Conservation (phyloP, 2,888 invertebrate species). For the Sacculina carcini region DNA sequence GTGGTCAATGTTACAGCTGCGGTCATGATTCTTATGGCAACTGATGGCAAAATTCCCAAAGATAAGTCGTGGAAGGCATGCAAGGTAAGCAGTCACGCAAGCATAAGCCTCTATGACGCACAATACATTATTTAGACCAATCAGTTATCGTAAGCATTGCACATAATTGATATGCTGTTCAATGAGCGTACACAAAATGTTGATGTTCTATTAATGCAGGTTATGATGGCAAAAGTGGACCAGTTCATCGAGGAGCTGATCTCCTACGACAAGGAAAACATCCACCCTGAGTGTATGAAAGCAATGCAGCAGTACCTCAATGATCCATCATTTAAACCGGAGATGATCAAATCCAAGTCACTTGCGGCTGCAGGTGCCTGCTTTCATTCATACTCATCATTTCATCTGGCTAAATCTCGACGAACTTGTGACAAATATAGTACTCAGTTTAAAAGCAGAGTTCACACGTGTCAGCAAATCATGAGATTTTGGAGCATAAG, state of each 20-base stretch:
- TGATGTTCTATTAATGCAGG: slow-evolving; percentile 26
- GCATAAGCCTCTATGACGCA: not conserved
- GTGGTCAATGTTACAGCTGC: slow-evolving; percentile 84
- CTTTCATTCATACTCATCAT: no score
- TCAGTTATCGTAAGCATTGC: no score
- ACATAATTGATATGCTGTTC: not conserved
- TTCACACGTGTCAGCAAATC: no score
- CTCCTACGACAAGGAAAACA: slow-evolving; percentile 85
- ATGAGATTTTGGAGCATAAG: no score
- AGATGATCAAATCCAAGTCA: slow-evolving; percentile 69
- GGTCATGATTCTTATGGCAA: slow-evolving; percentile 63
- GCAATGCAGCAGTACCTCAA: slow-evolving; percentile 78
- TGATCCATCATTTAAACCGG: slow-evolving; percentile 81
- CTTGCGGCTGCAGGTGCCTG: slow-evolving; percentile 67
- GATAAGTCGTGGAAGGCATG: slow-evolving; percentile 88
- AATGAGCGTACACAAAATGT: not conserved
- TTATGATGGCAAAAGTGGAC: slow-evolving; percentile 81
- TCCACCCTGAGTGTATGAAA: slow-evolving; percentile 78
- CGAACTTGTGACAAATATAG: no score
- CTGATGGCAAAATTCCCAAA: slow-evolving; percentile 51
- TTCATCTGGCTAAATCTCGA: no score
- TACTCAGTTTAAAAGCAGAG: no score
- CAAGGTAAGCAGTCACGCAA: slow-evolving; percentile 33
- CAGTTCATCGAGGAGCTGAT: slow-evolving; percentile 61
- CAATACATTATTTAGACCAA: no score